Percentiles rank a stretch among this genome's conserved stretches.
These are phyloP conservation scores for Nannoperca australis DNA, from an alignment of 2,797 vertebrate genomes.

Conservation along the genomic window DNA sequence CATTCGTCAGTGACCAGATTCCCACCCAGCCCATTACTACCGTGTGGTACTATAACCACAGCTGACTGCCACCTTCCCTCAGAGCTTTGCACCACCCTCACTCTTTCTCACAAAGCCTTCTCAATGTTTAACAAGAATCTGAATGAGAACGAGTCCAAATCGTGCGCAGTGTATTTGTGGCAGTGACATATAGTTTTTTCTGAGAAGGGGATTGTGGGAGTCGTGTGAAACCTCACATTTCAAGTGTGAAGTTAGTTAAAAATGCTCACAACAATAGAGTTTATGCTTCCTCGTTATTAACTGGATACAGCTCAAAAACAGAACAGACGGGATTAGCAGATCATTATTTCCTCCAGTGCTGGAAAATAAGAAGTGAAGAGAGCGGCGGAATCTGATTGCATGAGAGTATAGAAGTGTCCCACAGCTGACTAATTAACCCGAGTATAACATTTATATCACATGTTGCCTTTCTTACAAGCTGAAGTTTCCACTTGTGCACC, in stretches of 20 bases:
- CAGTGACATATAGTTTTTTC: slow-evolving; percentile 20
- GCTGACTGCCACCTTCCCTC: slow-evolving; percentile 14
- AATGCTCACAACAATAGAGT: slow-evolving; percentile 5
- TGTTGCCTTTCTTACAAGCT: too few species aligned
- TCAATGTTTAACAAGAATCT: slow-evolving; percentile 14
- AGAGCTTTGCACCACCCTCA: slow-evolving; percentile 5
- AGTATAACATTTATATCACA: background rate
- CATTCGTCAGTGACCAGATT: slow-evolving; percentile 48
- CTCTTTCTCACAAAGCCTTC: background rate
- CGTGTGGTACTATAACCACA: background rate
- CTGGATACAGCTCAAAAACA: background rate
- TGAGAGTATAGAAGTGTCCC: background rate
- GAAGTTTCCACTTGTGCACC: background rate
- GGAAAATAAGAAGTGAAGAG: background rate
- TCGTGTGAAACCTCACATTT: slow-evolving; percentile 55
- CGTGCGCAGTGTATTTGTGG: slow-evolving; percentile 27
- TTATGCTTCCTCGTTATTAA: slow-evolving; percentile 30
- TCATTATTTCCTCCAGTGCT: slow-evolving; percentile 26
- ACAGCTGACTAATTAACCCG: background rate
- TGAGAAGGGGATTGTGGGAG: slow-evolving; percentile 42
- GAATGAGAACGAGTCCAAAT: slow-evolving; percentile 13
- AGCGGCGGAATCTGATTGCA: background rate
- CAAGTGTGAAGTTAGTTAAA: slow-evolving; percentile 46
- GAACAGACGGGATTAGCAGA: background rate
- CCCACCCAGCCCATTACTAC: slow-evolving; percentile 17